phyloP scores from a whole-genome alignment of 2,797 vertebrate genomes.

The Premnoplex brunnescens region DNA sequence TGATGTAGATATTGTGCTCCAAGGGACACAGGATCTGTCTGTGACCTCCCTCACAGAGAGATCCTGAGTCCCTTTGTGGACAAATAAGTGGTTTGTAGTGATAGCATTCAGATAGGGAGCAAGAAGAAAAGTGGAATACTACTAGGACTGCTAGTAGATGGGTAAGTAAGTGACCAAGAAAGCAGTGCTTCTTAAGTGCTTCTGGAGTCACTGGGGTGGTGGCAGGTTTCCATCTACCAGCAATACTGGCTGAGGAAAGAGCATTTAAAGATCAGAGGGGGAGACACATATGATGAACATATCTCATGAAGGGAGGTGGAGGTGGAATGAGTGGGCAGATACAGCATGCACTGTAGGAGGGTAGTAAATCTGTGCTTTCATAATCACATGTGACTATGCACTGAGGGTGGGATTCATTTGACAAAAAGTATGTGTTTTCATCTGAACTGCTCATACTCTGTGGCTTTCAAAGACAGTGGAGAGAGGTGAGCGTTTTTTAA shows the following conservation, averaged over 20 bases:
- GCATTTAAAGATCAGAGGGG: background rate
- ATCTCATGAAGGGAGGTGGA: background rate
- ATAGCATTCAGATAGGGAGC: background rate
- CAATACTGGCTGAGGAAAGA: background rate
- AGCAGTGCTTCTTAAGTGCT: background rate
- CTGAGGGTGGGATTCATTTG: conserved; percentile 30
- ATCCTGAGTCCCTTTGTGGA: too few relatives aligned
- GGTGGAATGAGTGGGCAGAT: conserved; percentile 48
- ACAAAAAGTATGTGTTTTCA: background rate
- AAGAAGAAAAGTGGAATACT: background rate
- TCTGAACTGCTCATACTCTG: background rate
- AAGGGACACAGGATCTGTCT: background rate
- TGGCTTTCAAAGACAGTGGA: background rate
- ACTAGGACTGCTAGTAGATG: background rate
- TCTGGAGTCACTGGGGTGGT: background rate
- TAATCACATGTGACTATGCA: background rate
- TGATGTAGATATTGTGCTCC: background rate
- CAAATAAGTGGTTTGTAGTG: background rate
- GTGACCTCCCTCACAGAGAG: background rate
- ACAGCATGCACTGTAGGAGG: background rate
- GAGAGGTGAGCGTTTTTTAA: background rate
- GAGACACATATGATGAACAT: conserved; percentile 26
- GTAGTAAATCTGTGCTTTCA: conserved; percentile 30
- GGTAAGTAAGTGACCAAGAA: background rate
- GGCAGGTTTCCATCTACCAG: conserved; percentile 1